phyloP scores from a whole-genome alignment of 1,140 invertebrate genomes.

The Metopolophium dirhodum region DNA sequence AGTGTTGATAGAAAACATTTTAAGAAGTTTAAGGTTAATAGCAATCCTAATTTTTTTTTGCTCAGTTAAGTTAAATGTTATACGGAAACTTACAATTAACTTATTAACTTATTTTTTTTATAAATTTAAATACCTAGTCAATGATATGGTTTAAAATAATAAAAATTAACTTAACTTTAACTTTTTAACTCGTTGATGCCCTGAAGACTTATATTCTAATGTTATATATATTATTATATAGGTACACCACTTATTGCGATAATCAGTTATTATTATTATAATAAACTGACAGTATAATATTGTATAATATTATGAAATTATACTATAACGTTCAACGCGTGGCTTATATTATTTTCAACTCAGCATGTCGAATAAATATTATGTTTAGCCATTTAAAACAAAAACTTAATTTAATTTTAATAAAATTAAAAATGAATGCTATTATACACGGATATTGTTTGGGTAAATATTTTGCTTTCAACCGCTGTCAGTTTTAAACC shows the following conservation, averaged over 20 bases:
- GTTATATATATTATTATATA: neutral
- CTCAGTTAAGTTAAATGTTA: too few relatives aligned
- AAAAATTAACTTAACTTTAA: too few relatives aligned
- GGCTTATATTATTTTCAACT: neutral
- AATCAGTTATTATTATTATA: too few relatives aligned
- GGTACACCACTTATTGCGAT: neutral
- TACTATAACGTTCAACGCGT: neutral
- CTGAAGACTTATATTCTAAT: neutral
- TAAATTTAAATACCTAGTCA: too few relatives aligned
- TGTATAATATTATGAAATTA: neutral
- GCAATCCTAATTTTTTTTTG: too few relatives aligned
- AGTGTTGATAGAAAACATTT: too few relatives aligned
- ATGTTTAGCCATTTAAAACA: neutral
- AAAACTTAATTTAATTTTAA: neutral
- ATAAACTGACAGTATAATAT: neutral
- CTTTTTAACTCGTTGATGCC: too few relatives aligned
- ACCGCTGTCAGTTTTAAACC: slow-evolving; percentile 15
- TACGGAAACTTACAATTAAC: too few relatives aligned
- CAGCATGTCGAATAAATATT: neutral
- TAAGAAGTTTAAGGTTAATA: too few relatives aligned
- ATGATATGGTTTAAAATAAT: too few relatives aligned
- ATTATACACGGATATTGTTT: slow-evolving; percentile 14
- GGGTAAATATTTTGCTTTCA: neutral
- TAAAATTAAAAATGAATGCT: neutral
- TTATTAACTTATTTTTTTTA: too few relatives aligned